phyloP scores from a whole-genome alignment of 2,888 invertebrate species.

The Eristalinus aeneus region DNA sequence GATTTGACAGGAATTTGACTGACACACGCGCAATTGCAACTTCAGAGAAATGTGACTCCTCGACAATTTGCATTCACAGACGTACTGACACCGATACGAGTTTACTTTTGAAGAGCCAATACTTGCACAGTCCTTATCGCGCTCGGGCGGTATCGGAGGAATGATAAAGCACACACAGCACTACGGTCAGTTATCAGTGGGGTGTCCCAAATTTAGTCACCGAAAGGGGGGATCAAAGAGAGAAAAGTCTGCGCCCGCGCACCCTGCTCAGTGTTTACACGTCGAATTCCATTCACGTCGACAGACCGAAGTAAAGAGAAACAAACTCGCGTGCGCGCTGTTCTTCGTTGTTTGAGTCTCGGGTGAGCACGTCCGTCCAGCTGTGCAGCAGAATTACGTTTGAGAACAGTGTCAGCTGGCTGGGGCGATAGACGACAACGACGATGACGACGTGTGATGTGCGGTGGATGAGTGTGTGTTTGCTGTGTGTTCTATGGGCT shows the following conservation, averaged over 20 bases:
- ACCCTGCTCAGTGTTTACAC: conserved; percentile 22
- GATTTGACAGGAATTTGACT: conserved; percentile 16
- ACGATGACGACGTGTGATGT: conserved; percentile 15
- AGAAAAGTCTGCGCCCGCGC: background rate
- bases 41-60: background rate
- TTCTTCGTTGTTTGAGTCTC: conserved; percentile 14
- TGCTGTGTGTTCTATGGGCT: conserved; percentile 52
- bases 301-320: background rate
- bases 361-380: conserved; percentile 53
- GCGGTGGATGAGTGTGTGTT: background rate
- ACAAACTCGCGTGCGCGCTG: conserved; percentile 23
- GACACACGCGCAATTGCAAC: conserved; percentile 19
- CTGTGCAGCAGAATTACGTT: conserved; percentile 58
- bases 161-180: conserved; percentile 15
- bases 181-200: conserved; percentile 10
- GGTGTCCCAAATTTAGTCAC: conserved; percentile 33
- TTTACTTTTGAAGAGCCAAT: conserved; percentile 3
- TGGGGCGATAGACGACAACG: conserved; percentile 12
- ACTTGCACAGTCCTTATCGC: conserved; percentile 32
- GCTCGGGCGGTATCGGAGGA: conserved; percentile 30
- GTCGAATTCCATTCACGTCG: conserved; percentile 5
- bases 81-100: conserved; percentile 7
- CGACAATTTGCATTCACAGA: conserved; percentile 16
- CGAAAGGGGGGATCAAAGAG: background rate
- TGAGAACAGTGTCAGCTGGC: conserved; percentile 28